phyloP scores from a whole-genome alignment of 2,113 vertebrate genomes.

The Pachycephala philippinensis region DNA sequence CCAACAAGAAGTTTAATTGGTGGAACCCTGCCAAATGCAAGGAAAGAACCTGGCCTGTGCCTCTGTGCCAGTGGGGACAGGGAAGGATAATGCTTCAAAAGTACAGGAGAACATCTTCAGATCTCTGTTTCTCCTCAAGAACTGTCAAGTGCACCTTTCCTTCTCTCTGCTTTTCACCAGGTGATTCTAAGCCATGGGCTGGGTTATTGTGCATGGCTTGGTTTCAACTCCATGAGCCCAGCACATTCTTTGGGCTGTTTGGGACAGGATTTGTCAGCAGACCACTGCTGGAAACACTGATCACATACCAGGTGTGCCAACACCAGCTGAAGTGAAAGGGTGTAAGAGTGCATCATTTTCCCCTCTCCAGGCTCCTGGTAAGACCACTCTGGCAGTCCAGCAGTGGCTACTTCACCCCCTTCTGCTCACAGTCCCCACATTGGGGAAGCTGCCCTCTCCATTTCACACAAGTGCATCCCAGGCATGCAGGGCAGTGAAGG shows the following conservation, averaged over 20 bases:
- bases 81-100: neutral
- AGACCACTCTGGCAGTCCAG: neutral
- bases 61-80: accelerated
- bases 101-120: neutral
- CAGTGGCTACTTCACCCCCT: neutral
- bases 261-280: neutral
- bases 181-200: neutral
- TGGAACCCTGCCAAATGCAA: neutral
- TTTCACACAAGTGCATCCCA: conserved; percentile 36
- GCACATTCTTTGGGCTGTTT: neutral
- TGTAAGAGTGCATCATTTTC: accelerated
- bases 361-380: neutral
- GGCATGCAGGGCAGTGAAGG: conserved; percentile 43
- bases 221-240: neutral
- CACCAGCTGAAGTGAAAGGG: neutral
- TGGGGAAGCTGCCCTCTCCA: conserved; percentile 8
- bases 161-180: neutral
- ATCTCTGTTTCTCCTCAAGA: neutral
- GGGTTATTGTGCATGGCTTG: neutral
- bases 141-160: neutral
- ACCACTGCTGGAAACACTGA: neutral
- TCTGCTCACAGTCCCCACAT: neutral
- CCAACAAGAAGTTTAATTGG: neutral
- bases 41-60: neutral
- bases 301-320: neutral